phyloP scores from a whole-genome alignment of 2,113 vertebrate genomes.

The Megaleporinus macrocephalus region DNA sequence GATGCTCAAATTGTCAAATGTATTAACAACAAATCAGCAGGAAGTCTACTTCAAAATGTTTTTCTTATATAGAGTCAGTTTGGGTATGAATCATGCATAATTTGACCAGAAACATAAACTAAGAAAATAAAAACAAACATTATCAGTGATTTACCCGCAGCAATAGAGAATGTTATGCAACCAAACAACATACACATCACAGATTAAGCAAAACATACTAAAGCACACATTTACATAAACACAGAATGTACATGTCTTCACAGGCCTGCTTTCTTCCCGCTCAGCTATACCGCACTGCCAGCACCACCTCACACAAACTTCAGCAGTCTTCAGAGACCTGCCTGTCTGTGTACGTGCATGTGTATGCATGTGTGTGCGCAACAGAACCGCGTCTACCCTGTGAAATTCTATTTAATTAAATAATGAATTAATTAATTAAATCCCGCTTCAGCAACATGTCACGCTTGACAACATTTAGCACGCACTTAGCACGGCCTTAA shows the following conservation, averaged over 20 bases:
- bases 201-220: neutral
- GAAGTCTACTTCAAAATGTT: no score
- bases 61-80: no score
- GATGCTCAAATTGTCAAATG: no score
- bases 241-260: no score
- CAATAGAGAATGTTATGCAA: no score
- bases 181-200: neutral
- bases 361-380: neutral
- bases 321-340: neutral
- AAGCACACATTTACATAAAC: no score
- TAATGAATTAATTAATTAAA: conserved; percentile 40
- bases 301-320: neutral
- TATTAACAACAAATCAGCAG: no score
- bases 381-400: neutral
- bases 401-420: conserved; percentile 17
- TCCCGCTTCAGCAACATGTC: conserved; percentile 43
- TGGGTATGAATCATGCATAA: no score
- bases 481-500: conserved; percentile 37
- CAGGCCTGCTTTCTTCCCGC: neutral
- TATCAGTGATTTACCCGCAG: no score
- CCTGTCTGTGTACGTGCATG: neutral
- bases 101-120: no score
- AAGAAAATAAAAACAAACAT: no score
- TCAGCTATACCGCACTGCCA: conserved; percentile 7
- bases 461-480: conserved; percentile 37